phyloP scores from a whole-genome alignment of 2,797 vertebrate genomes.

The Peromyscus melanophrys region DNA sequence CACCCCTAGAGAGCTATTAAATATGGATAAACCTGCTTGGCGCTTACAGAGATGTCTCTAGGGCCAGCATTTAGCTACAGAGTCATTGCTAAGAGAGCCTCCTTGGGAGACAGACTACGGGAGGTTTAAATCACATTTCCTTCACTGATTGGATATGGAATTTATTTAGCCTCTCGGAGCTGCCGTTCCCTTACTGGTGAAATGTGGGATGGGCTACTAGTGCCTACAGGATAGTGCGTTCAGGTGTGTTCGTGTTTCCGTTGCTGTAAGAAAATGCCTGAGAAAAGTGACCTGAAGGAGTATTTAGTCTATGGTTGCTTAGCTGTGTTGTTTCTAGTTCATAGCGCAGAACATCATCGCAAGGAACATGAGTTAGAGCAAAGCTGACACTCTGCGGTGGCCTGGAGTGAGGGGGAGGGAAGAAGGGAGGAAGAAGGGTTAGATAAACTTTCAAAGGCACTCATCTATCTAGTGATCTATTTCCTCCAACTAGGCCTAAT shows the following conservation, averaged over 20 bases:
- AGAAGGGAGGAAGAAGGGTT: not conserved
- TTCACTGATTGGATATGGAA: not conserved
- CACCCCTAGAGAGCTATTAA: not conserved
- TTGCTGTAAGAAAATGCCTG: not conserved
- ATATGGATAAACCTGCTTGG: not conserved
- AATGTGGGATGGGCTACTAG: not conserved
- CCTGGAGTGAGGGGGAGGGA: not conserved
- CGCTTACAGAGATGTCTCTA: not conserved
- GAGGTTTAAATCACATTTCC: slow-evolving; percentile 27
- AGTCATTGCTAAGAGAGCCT: not conserved
- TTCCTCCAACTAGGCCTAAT: not conserved
- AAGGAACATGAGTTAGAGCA: not conserved
- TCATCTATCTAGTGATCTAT: not conserved
- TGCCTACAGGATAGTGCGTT: not conserved
- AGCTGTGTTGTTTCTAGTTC: not conserved
- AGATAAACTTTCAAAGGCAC: not conserved
- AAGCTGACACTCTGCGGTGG: not conserved
- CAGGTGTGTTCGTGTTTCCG: not conserved
- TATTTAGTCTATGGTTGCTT: not conserved
- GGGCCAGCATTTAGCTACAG: not conserved
- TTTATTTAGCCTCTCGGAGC: not conserved
- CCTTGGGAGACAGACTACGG: not conserved
- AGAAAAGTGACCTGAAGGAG: not conserved
- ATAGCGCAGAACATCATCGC: not conserved
- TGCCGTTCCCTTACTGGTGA: slow-evolving; percentile 5